phyloP scores from a whole-genome alignment of 1,140 invertebrate genomes.

The Cherax quadricarinatus region DNA sequence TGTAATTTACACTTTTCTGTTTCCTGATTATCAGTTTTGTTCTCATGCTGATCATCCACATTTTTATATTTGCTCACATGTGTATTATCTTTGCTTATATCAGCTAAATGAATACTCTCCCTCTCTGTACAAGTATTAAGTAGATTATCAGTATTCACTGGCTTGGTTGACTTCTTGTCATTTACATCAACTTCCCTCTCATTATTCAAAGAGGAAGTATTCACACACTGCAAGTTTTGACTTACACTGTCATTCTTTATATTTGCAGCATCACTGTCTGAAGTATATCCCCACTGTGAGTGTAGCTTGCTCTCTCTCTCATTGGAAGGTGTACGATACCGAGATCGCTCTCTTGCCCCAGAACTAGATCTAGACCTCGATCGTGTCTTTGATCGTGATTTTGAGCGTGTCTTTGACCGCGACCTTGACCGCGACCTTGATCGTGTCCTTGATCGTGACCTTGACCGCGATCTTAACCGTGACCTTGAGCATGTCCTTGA shows the following conservation, averaged over 20 bases:
- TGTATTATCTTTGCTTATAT: no score
- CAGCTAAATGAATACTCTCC: no score
- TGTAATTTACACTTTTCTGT: no score
- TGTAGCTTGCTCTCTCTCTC: neutral
- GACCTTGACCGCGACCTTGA: neutral
- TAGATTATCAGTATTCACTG: neutral
- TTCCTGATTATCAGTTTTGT: no score
- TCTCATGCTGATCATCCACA: no score
- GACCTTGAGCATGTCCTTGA: neutral
- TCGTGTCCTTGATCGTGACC: conserved; percentile 20
- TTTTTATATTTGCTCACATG: no score
- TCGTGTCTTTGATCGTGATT: conserved; percentile 20
- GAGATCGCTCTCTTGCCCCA: neutral
- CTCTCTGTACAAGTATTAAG: no score
- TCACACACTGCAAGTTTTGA: neutral
- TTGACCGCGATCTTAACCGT: neutral
- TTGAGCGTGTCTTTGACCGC: neutral
- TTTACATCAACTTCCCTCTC: neutral
- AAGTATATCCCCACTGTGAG: neutral
- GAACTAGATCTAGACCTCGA: neutral
- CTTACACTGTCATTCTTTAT: neutral
- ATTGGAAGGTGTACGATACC: neutral
- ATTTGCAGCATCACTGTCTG: neutral
- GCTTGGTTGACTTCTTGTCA: neutral
- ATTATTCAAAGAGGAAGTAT: neutral